Conservation (phyloP, 2,888 invertebrate genomes). For the Steinernema scapterisci region DNA sequence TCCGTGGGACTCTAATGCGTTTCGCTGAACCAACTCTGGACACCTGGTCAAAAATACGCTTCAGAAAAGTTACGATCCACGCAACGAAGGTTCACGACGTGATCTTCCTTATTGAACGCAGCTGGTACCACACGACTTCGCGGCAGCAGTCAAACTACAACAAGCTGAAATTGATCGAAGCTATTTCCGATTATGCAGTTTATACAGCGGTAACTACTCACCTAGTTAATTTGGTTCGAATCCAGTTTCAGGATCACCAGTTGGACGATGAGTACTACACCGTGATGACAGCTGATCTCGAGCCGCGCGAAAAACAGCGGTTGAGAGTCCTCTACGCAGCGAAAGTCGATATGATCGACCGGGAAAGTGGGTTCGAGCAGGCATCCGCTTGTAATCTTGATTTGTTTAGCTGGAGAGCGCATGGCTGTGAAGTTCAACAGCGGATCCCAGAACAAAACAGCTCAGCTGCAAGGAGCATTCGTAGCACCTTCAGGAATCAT, state of each 20-base stretch:
- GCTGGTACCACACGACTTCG: conserved; percentile 13
- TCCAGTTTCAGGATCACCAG: not conserved
- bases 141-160: not conserved
- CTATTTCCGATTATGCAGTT: not conserved
- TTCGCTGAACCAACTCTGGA: not conserved
- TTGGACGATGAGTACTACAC: conserved; percentile 16
- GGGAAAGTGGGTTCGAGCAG: not conserved
- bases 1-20: conserved; percentile 7
- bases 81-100: conserved; percentile 15
- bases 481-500: not conserved
- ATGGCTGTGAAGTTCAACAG: not conserved
- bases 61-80: not conserved
- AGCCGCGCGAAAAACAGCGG: not conserved
- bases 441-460: not conserved
- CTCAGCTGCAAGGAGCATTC: conserved; percentile 11
- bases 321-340: conserved; percentile 1
- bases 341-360: conserved; percentile 6
- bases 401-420: not conserved
- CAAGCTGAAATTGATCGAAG: not conserved
- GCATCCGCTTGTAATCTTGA: not conserved
- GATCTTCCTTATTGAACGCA: conserved; percentile 17
- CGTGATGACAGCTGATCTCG: not conserved
- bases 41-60: not conserved
- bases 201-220: too few species aligned
- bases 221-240: too few species aligned